Conservation (phyloP, 2,797 vertebrate genomes). For the Rhinogobio ventralis region DNA sequence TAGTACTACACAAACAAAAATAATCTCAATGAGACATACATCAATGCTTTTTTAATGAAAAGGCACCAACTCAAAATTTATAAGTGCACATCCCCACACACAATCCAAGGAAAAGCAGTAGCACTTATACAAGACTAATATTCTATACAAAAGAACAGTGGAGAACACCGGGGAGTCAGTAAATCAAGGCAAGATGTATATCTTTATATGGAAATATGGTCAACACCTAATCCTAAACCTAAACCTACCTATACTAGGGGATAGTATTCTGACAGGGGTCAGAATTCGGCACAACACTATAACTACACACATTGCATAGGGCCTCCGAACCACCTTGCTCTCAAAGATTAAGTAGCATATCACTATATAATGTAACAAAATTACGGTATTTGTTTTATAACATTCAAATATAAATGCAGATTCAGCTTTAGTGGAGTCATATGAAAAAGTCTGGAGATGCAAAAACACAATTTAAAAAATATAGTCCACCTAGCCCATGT, state of each 20-base stretch:
- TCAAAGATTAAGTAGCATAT: too few species aligned
- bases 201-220: conserved; percentile 40
- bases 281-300: too few species aligned
- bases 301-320: too few species aligned
- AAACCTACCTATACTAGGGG: too few species aligned
- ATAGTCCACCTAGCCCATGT: not conserved
- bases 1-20: not conserved
- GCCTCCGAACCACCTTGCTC: too few species aligned
- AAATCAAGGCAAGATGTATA: conserved; percentile 1
- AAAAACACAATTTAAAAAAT: not conserved
- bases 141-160: not conserved
- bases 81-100: not conserved
- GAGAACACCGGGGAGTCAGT: not conserved
- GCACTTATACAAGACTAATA: not conserved
- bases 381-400: too few species aligned
- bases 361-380: too few species aligned
- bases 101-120: not conserved
- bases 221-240: too few species aligned
- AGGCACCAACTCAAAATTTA: not conserved
- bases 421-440: too few species aligned
- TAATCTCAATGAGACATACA: not conserved
- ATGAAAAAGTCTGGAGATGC: too few species aligned
- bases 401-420: too few species aligned
- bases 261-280: too few species aligned
- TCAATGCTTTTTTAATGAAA: not conserved